phyloP scores from a whole-genome alignment of 2,888 invertebrate genomes.

The Tholera decimalis region DNA sequence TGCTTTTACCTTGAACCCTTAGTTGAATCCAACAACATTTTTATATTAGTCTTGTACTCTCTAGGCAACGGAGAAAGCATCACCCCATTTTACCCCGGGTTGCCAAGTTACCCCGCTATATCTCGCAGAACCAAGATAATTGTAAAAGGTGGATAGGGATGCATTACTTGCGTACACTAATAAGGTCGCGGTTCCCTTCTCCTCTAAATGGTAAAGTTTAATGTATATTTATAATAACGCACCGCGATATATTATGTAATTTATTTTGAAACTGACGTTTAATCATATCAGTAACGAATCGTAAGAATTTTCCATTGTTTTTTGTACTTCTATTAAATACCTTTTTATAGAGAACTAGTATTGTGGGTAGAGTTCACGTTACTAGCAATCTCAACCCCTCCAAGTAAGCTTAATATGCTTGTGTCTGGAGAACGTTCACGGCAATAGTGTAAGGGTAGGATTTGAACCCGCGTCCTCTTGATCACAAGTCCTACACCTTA shows the following conservation, averaged over 20 bases:
- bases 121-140: slow-evolving; percentile 28
- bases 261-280: not conserved
- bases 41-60: slow-evolving; percentile 43
- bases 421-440: no score
- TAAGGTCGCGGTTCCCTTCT: slow-evolving; percentile 15
- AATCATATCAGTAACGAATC: no score
- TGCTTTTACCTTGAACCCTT: slow-evolving; percentile 44
- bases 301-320: not conserved
- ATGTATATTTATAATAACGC: slow-evolving; percentile 23
- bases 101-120: slow-evolving; percentile 44
- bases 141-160: slow-evolving; percentile 46
- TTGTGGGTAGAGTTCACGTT: no score
- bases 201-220: slow-evolving; percentile 26
- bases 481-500: no score
- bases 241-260: not conserved
- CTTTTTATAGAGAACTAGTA: no score
- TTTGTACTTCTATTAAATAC: not conserved
- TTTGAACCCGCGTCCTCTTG: no score
- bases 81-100: slow-evolving; percentile 43
- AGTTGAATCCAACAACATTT: slow-evolving; percentile 26
- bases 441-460: no score
- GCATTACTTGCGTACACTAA: slow-evolving; percentile 36
- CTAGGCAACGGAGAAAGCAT: slow-evolving; percentile 32
- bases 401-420: no score
- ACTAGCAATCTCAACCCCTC: no score